Base-by-base conservation (phyloP, 2,113 vertebrate species). In the Anolis carolinensis region DNA sequence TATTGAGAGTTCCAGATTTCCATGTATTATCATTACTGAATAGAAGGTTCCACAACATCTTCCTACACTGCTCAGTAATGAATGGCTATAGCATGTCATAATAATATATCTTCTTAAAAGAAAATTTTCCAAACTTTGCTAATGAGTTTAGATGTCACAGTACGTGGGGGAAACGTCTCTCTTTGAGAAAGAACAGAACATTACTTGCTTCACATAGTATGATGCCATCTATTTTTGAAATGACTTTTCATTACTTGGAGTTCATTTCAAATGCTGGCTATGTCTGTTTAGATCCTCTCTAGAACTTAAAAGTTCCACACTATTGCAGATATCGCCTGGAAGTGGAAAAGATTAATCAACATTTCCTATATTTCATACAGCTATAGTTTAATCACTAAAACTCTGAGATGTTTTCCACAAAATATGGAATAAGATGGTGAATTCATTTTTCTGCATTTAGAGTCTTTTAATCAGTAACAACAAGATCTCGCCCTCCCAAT, bases 401-500 rank as follows among this genome's bases (percentile, higher is more conserved):
- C 23, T 65, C 74, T 80, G 80, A 86, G 67, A 80, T 68, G 86
- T 84, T 93, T 92, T 90, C 86, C 80, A 30, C 25, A 91, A 88
- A 83, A 88, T 89, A 88, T 79, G n/a, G 52, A 18, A 21, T 85
- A 0, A 0, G 91, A 82, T 87, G 80, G 82, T 90, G 92, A 89
- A 91, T 80, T 82, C 89, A 93, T 83, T 89, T 36, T 91, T 87
- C 59, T 81, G 44, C 32, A 59, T 27, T 1, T 32, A 50, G 1
- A 2, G 70, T 30, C 5, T 32, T 44, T 21, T 85, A 39, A 55
- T 62, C 39, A 88, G 85, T 75, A 83, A 79, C 36, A 34, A 25
- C n/a, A 59, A 84, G 36, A 81, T 70, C 62, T 63, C 85, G 77
- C 72, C 68, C 72, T 90, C 0, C 39, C 2, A 87, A 81, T 0